Conservation (phyloP, 2,797 vertebrate species). For the Pseudomugil tenellus region DNA sequence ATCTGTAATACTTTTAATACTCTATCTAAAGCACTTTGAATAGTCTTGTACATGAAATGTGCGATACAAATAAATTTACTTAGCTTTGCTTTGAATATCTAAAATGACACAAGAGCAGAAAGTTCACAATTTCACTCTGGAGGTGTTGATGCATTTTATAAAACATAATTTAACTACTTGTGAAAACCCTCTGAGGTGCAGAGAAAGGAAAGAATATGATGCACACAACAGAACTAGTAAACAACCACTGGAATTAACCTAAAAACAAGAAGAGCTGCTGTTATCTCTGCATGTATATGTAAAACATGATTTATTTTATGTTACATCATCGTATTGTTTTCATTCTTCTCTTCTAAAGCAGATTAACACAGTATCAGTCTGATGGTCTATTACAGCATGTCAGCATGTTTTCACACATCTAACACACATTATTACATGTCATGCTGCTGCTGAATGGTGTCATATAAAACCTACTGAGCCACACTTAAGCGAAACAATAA, state of each 20-base stretch:
- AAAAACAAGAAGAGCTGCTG: conserved; percentile 8
- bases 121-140: too few species aligned
- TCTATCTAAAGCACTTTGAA: too few species aligned
- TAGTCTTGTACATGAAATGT: too few species aligned
- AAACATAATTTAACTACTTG: too few species aligned
- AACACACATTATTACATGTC: conserved; percentile 24
- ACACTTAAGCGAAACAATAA: neutral
- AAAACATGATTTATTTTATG: neutral
- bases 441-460: neutral
- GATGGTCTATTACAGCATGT: neutral
- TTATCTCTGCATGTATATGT: neutral
- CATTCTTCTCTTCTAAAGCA: neutral
- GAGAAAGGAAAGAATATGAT: too few species aligned
- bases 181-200: too few species aligned
- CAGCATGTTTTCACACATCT: conserved; percentile 30
- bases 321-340: neutral
- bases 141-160: too few species aligned
- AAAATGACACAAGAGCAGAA: too few species aligned
- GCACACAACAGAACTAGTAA: conserved; percentile 5
- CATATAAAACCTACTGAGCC: conserved; percentile 8
- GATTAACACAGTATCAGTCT: neutral
- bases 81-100: too few species aligned
- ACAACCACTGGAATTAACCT: neutral
- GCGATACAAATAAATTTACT: too few species aligned
- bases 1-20: too few species aligned